Percentiles rank a stretch among this genome's conserved stretches.
Conservation (phyloP, 2,888 invertebrate species). For the Mesorhabditis sp. region DNA sequence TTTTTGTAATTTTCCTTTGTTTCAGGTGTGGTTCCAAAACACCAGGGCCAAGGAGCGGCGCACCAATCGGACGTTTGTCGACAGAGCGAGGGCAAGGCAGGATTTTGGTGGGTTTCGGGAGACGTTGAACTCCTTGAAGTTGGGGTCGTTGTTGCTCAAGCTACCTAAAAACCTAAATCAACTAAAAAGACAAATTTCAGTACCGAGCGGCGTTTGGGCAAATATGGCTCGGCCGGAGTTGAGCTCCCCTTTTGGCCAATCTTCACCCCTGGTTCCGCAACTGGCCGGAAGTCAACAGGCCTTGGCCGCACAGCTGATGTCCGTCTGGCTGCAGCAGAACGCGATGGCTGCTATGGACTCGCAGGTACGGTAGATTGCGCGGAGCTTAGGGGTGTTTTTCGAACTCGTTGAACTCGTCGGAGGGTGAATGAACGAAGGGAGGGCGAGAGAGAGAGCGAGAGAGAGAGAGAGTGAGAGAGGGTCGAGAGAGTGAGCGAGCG, state of each 20-base stretch:
- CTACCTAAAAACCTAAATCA: not conserved
- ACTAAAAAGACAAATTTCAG: not conserved
- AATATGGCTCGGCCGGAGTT: no score
- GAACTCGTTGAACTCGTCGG: constrained; percentile 22
- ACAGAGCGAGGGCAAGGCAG: not conserved
- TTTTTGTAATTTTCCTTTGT: constrained; percentile 9
- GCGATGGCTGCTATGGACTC: constrained; percentile 7
- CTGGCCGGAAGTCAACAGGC: not conserved
- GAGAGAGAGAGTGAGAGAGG: not conserved
- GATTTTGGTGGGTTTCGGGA: not conserved
- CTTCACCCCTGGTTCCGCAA: constrained; percentile 6
- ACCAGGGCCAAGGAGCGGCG: constrained; percentile 70
- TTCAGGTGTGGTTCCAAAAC: constrained; percentile 93
- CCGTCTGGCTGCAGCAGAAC: constrained; percentile 38
- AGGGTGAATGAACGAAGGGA: constrained; percentile 9
- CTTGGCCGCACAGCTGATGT: constrained; percentile 31
- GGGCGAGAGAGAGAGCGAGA: not conserved
- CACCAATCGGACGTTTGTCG: constrained; percentile 20
- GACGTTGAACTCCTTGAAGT: not conserved
- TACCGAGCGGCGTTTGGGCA: not conserved
- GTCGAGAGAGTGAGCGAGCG: not conserved
- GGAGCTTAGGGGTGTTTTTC: constrained; percentile 25
- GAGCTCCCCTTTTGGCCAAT: not conserved
- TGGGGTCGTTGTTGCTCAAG: not conserved
- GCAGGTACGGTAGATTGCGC: constrained; percentile 22